Percentiles rank a stretch among this genome's conserved stretches.
phyloP scores from a whole-genome alignment of 1,140 invertebrate species.

The Drosophila teissieri region DNA sequence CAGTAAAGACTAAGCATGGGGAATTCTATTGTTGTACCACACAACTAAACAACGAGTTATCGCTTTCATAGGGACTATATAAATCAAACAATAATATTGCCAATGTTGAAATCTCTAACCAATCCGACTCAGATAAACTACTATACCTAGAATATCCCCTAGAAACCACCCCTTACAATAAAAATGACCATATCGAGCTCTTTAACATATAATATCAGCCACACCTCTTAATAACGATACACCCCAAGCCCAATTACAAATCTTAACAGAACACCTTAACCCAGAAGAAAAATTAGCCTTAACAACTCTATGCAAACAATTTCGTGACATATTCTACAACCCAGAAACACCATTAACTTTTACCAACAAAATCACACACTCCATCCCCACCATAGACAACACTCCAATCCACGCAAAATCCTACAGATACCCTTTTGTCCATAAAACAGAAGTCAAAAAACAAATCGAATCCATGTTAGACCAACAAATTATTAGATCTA shows the following conservation, averaged over 20 bases:
- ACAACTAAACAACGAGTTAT: too few species aligned
- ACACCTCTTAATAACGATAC: background rate
- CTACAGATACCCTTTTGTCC: slow-evolving; percentile 25
- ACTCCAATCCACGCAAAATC: slow-evolving; percentile 22
- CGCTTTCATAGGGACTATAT: too few species aligned
- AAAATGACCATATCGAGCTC: too few species aligned
- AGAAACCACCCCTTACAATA: too few species aligned
- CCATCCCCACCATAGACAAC: slow-evolving; percentile 21
- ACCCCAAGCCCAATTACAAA: background rate
- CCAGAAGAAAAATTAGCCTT: background rate
- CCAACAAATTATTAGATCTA: slow-evolving; percentile 18
- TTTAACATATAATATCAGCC: background rate
- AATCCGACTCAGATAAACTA: too few species aligned
- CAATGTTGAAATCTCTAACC: too few species aligned
- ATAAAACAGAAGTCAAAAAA: slow-evolving; percentile 20
- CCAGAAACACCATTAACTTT: slow-evolving; percentile 6
- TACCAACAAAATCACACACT: slow-evolving; percentile 14
- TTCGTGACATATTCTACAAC: slow-evolving; percentile 2
- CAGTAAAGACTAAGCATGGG: too few species aligned
- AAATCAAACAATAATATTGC: too few species aligned
- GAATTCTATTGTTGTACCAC: too few species aligned
- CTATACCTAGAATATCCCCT: too few species aligned
- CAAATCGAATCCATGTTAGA: slow-evolving; percentile 24
- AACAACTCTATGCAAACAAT: slow-evolving; percentile 5
- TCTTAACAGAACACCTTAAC: background rate